Percentiles rank a stretch among this genome's conserved stretches.
Conservation (phyloP, 2,888 invertebrate species). For the Fissipunctia ypsillon region DNA sequence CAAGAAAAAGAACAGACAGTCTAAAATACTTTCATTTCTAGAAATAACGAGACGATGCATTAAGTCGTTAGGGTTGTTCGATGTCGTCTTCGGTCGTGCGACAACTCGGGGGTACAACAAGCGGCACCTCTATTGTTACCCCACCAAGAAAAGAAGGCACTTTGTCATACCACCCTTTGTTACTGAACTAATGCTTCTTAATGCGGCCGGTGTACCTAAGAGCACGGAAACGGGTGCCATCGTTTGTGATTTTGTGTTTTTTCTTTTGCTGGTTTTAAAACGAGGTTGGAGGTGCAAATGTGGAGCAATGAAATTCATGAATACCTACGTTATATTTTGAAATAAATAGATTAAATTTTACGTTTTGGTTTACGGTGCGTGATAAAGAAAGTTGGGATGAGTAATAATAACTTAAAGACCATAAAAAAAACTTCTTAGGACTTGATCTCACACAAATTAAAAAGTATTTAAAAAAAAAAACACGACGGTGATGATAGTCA, state of each 20-base stretch:
- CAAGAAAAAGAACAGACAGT: slow-evolving; percentile 31
- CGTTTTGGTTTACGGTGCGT: no score
- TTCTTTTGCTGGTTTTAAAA: slow-evolving; percentile 57
- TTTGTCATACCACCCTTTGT: slow-evolving; percentile 86
- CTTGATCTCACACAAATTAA: no score
- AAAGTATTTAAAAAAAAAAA: no score
- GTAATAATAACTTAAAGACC: no score
- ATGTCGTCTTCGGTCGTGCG: slow-evolving; percentile 73
- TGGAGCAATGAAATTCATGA: slow-evolving; percentile 50
- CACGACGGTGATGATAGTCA: no score
- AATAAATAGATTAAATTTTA: slow-evolving; percentile 29
- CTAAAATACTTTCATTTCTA: slow-evolving; percentile 65
- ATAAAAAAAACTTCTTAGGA: no score
- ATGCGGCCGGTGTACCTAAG: slow-evolving; percentile 77
- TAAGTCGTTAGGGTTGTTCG: slow-evolving; percentile 82
- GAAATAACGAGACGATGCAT: slow-evolving; percentile 81
- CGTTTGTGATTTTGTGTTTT: slow-evolving; percentile 74
- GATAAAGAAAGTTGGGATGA: no score
- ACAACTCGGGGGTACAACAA: slow-evolving; percentile 68
- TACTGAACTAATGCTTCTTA: slow-evolving; percentile 84
- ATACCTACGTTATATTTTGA: slow-evolving; percentile 37
- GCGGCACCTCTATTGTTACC: slow-evolving; percentile 78
- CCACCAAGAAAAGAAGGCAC: slow-evolving; percentile 77
- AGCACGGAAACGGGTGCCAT: slow-evolving; percentile 77
- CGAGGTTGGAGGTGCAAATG: slow-evolving; percentile 34